These are phyloP conservation scores for Lapara coniferarum DNA, from an alignment of 2,888 invertebrate genomes.

Conservation along the genomic window DNA sequence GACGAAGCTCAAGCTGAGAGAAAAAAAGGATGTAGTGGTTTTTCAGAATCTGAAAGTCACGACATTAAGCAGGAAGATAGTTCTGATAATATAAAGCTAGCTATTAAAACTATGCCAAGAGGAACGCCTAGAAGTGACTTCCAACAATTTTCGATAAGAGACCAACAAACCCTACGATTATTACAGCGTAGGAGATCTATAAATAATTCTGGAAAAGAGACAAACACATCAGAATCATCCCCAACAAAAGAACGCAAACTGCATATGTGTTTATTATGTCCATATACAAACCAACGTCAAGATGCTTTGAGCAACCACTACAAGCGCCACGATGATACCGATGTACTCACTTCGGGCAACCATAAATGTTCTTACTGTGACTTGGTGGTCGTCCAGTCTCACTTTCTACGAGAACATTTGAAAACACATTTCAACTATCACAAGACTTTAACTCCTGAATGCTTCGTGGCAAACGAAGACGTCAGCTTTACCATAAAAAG, in stretches of 20 bases:
- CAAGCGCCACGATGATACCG: slow-evolving; percentile 86
- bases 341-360: slow-evolving; percentile 83
- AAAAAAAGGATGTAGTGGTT: slow-evolving; percentile 64
- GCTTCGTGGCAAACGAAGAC: slow-evolving; percentile 84
- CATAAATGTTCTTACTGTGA: slow-evolving; percentile 92
- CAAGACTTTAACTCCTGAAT: slow-evolving; percentile 83
- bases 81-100: slow-evolving; percentile 69
- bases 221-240: slow-evolving; percentile 63
- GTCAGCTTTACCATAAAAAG: slow-evolving; percentile 82
- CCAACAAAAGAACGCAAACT: slow-evolving; percentile 84
- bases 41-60: slow-evolving; percentile 52
- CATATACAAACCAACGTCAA: slow-evolving; percentile 89
- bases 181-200: slow-evolving; percentile 81
- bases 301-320: slow-evolving; percentile 90
- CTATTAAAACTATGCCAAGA: slow-evolving; percentile 78
- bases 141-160: slow-evolving; percentile 83
- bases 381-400: slow-evolving; percentile 89
- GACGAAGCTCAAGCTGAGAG: slow-evolving; percentile 86
- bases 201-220: slow-evolving; percentile 64
- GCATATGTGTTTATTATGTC: slow-evolving; percentile 90
- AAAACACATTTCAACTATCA: slow-evolving; percentile 89
- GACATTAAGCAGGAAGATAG: slow-evolving; percentile 56
- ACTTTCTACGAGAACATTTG: slow-evolving; percentile 90
- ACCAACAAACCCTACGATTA: slow-evolving; percentile 85
- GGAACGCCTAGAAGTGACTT: slow-evolving; percentile 72